Base-by-base conservation (phyloP, 64 coral and sea anemone species). In the Catalaphyllia jardinei region DNA sequence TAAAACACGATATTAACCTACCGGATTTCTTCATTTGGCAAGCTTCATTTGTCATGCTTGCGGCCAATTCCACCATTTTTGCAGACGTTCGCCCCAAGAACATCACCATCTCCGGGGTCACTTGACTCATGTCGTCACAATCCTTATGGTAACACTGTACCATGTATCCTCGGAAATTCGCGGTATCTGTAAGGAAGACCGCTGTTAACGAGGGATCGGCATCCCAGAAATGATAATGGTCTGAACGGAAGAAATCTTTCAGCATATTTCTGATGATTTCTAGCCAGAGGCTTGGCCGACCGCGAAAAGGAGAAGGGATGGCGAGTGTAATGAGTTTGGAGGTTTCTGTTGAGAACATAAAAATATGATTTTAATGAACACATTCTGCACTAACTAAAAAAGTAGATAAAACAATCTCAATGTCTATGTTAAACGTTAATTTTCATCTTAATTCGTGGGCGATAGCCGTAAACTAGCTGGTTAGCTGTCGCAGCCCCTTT, bases 141-240 rank as follows among this genome's bases (percentile, higher is more conserved):
- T 25, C 35, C 46, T 74, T 12, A 71, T 94, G 92, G 25, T 94
- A 94, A n/a, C 92, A 94, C 11, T 27, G 67, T 8, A 12, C 24
- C 92, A 94, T 94, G 25, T 57, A 76, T 61, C 71, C 87, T 7
- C 92, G 87, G 28, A 89, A 94, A 18, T 89, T 71, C 39, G 92
- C 87, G 20, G 92, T 78, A 46, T 94, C 92, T 5, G 92, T 94
- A 15, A 94, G 13, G 71, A 94, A 89, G 18, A 94, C 79, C 2
- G 92, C 87, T 17, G 78, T 69, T 14, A 87, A 73, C 11, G 92
- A 85, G 31, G 65, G 35, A 2, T 81, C n/a, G 17, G 39, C 65
- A 57, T 94, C 52, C 92, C 92, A 94, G 60, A 94, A 94, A 10
- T 27, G 50, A 29, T 25, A 59, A 28, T 94, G 92, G 60, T 94